A percentile compares a stretch with the other conserved stretches of the same genome.
Conservation (phyloP, 2,888 invertebrate genomes). For the Mesochorus sp. region DNA sequence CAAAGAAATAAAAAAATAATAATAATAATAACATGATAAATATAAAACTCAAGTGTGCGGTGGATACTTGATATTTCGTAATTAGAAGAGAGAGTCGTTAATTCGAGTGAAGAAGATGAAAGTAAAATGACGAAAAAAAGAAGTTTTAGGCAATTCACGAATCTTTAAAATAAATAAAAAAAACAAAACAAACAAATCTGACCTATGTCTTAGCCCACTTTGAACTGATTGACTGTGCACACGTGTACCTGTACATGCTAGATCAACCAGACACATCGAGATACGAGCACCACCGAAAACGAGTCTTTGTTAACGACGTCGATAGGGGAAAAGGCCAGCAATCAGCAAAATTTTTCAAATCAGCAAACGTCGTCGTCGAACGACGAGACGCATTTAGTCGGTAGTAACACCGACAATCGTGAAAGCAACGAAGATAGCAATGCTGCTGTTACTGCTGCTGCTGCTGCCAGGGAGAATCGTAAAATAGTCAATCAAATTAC, state of each 20-base stretch:
- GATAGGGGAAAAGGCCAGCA: conserved; percentile 66
- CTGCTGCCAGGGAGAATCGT: conserved; percentile 58
- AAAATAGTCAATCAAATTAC: conserved; percentile 52
- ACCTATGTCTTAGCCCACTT: conserved; percentile 57
- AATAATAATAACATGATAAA: neutral
- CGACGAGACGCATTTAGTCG: conserved; percentile 65
- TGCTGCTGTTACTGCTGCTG: no score
- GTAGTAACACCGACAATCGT: conserved; percentile 69
- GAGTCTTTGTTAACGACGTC: conserved; percentile 70
- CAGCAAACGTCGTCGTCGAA: conserved; percentile 60
- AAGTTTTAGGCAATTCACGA: conserved; percentile 35
- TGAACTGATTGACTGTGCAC: conserved; percentile 73
- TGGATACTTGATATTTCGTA: neutral
- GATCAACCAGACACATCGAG: conserved; percentile 75
- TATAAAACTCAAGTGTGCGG: conserved; percentile 16
- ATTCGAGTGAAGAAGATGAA: neutral
- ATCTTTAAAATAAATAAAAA: no score
- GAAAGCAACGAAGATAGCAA: conserved; percentile 51
- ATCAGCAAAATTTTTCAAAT: conserved; percentile 67
- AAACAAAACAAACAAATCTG: no score
- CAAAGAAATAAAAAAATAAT: conserved; percentile 47
- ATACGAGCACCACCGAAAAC: conserved; percentile 69
- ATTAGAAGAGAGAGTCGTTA: neutral
- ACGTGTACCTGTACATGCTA: conserved; percentile 68
- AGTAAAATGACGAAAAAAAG: neutral